A percentile compares a stretch with the other conserved stretches of the same genome.
These are phyloP conservation scores for Andrena dorsata DNA, from an alignment of 2,888 invertebrate genomes.

Conservation along the genomic window DNA sequence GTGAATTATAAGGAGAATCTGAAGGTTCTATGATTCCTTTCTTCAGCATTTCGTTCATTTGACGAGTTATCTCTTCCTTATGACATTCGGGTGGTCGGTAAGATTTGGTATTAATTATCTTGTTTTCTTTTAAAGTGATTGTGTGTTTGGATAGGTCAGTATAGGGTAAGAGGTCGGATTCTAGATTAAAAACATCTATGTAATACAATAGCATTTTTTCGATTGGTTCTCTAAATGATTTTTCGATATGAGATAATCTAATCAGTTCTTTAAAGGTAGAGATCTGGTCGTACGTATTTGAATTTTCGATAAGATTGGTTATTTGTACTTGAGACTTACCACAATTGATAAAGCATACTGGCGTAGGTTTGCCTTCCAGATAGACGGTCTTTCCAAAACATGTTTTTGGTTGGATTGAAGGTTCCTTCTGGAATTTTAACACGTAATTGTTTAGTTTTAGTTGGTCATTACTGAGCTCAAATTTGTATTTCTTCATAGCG, in stretches of 20 bases:
- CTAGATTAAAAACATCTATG: not conserved
- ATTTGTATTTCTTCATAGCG: not conserved
- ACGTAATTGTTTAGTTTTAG: not conserved
- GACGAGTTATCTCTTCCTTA: not conserved
- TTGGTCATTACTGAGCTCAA: not conserved
- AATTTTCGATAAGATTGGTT: not conserved
- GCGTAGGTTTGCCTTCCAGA: not conserved
- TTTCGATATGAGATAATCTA: not conserved
- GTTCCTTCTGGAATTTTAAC: not conserved
- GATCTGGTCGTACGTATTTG: not conserved
- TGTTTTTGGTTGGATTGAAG: not conserved
- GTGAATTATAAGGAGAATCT: not conserved
- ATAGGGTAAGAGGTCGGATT: not conserved
- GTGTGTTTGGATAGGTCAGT: not conserved
- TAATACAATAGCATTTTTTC: not conserved
- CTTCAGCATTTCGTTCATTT: not conserved
- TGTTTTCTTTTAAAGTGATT: not conserved
- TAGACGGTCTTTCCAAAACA: not conserved
- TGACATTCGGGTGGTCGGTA: not conserved
- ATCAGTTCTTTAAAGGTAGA: not conserved
- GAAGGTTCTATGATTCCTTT: slow-evolving; percentile 10
- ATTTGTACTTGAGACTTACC: not conserved
- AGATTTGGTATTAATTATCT: not conserved
- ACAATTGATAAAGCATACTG: not conserved
- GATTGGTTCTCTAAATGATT: not conserved